Evolutionary conservation across 1,140 invertebrate species (phyloP).

Genomic region (Aethina tumida): DNA sequence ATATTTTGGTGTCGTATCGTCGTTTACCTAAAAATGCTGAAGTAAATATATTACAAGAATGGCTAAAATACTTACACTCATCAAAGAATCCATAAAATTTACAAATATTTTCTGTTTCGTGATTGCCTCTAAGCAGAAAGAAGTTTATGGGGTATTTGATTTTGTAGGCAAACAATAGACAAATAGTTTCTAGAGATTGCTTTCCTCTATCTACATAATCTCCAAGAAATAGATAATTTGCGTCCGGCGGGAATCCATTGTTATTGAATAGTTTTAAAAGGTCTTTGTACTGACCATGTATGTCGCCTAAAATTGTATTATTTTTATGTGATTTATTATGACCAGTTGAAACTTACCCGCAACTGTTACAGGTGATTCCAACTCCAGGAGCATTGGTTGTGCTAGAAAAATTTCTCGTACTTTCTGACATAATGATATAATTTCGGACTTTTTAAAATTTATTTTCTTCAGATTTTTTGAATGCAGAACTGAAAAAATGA

Average conservation of each 20-base stretch:
- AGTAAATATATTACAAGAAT: slow-evolving; percentile 2
- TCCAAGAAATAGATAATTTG: slow-evolving; percentile 90
- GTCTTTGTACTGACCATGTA: slow-evolving; percentile 89
- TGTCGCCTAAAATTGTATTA: slow-evolving; percentile 69
- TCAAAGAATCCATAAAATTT: slow-evolving; percentile 78
- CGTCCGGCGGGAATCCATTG: slow-evolving; percentile 92
- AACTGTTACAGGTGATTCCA: slow-evolving; percentile 97
- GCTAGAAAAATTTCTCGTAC: slow-evolving; percentile 95
- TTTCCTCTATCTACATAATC: slow-evolving; percentile 87
- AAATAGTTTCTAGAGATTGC: slow-evolving; percentile 76
- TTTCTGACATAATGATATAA: slow-evolving; percentile 83
- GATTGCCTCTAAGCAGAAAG: slow-evolving; percentile 77
- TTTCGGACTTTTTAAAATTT: slow-evolving; percentile 86
- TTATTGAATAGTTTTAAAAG: slow-evolving; percentile 89
- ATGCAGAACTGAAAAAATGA: slow-evolving; percentile 17
- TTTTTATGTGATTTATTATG: slow-evolving; percentile 7
- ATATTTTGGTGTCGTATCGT: slow-evolving; percentile 72
- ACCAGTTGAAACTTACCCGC: slow-evolving; percentile 62
- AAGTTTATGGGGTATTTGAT: slow-evolving; percentile 94
- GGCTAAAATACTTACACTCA: slow-evolving; percentile 52
- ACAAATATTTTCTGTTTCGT: slow-evolving; percentile 75
- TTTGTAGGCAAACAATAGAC: slow-evolving; percentile 81
- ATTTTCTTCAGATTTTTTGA: slow-evolving; percentile 54
- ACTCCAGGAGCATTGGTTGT: slow-evolving; percentile 93
- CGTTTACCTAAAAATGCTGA: slow-evolving; percentile 39